Evolutionary conservation across 2,113 vertebrate species (phyloP), one percentile per base, ranked within the genome.

Genomic region (Tragulus kanchil): DNA sequence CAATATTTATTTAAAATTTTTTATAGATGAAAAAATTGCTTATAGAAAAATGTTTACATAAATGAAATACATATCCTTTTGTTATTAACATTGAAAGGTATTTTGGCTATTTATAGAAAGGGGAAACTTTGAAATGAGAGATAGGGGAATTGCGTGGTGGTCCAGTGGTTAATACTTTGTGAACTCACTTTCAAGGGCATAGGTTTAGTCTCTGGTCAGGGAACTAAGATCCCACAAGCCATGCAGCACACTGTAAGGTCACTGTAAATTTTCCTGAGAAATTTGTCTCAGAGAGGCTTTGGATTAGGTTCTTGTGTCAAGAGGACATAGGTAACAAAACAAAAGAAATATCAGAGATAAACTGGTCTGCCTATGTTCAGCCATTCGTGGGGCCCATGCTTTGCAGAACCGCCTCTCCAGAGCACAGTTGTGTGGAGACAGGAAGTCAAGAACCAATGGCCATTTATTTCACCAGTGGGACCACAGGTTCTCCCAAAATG

Each of bases 381-480:
- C 17, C 42, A 62, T 42, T 12, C 52, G 83, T 79, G 56, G 83
- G 73, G 52, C 54, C 11, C 52, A 6, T 87, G 56, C 84, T 92
- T 95, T 92, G 13, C 92, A 99, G 99, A 75, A 96, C 81, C 1
- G 98, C 98, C 21, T 97, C 99, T 82, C 96, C 97, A 81, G 96
- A 98, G 21, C 98, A 99, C 89, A 97, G 71, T 42, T 99, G 98
- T 5, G 84, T 98, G 82, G 93, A 98, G 89, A 99, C 99, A 36
- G 98, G 96, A 95, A 99, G 98, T 81, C 97, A 94, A 19, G 99
- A 99, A 17, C 98, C 98, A 6, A 98, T 99, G 98, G 97, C 98
- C 36, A 99, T 99, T 96, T 99, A 98, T 94, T 99, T 99, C 96
- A 99, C 99, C 91, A 99, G 99, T 45, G 99, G 99, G 19, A 98